Conservation (phyloP, 2,888 invertebrate species). For the Lepidocyrtoides sp. region DNA sequence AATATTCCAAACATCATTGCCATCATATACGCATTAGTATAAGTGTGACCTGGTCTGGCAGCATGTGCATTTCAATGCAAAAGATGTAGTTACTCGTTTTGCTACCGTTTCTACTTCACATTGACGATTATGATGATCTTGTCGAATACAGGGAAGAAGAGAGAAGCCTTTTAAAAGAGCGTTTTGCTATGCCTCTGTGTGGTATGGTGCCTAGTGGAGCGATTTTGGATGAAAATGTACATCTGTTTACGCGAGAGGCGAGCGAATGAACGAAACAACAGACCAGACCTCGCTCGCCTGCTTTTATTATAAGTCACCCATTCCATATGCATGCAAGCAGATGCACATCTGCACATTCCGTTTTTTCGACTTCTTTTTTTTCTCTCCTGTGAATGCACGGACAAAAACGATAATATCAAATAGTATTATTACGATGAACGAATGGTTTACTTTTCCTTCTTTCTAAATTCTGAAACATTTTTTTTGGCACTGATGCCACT, state of each 20-base stretch:
- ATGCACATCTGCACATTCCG: slow-evolving; percentile 76
- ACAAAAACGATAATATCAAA: slow-evolving; percentile 26
- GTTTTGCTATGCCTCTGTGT: slow-evolving; percentile 13
- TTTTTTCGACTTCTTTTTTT: not conserved
- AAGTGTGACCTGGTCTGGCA: slow-evolving; percentile 13
- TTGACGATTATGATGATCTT: not conserved
- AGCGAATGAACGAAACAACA: slow-evolving; percentile 20
- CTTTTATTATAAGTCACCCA: slow-evolving; percentile 62
- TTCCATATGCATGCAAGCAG: slow-evolving; percentile 58
- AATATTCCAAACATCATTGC: slow-evolving; percentile 30
- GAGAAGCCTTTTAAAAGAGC: slow-evolving; percentile 51
- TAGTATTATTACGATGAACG: not conserved
- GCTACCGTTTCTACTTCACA: not conserved
- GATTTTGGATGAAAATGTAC: slow-evolving; percentile 49
- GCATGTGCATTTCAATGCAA: slow-evolving; percentile 54
- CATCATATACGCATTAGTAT: not conserved
- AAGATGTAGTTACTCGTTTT: slow-evolving; percentile 46
- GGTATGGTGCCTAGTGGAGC: slow-evolving; percentile 29
- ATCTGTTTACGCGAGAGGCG: slow-evolving; percentile 63
- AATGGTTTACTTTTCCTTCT: slow-evolving; percentile 37
- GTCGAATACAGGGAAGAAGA: not conserved
- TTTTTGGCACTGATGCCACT: slow-evolving; percentile 54
- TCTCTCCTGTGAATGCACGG: slow-evolving; percentile 8
- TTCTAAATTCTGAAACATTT: slow-evolving; percentile 31
- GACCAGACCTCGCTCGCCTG: slow-evolving; percentile 50